Conservation (phyloP, 2,113 vertebrate species). For the Struthidea cinerea region DNA sequence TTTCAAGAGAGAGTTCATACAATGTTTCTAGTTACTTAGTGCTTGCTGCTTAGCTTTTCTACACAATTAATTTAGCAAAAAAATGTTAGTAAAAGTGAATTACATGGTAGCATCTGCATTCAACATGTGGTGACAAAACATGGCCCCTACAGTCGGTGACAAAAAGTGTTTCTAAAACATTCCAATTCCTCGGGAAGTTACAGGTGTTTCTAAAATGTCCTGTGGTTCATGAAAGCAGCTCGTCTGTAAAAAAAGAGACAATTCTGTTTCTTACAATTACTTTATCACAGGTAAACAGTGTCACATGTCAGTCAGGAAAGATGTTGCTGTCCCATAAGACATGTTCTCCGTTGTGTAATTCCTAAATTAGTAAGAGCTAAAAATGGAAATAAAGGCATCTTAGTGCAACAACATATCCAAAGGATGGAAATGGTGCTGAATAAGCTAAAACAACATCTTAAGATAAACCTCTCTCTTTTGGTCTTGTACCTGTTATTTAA, state of each 20-base stretch:
- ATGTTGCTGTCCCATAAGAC: background rate
- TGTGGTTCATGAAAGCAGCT: background rate
- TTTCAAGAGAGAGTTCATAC: background rate
- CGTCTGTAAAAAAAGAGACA: background rate
- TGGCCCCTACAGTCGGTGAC: background rate
- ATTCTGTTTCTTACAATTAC: background rate
- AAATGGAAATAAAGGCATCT: background rate
- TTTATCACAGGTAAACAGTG: background rate
- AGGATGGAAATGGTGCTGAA: background rate
- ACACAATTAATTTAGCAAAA: background rate
- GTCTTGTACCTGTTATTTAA: background rate
- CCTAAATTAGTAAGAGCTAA: background rate
- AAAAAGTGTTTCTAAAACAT: background rate
- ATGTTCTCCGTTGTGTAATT: background rate
- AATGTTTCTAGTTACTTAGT: background rate
- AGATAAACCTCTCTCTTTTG: background rate
- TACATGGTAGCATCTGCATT: background rate
- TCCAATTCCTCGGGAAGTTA: background rate
- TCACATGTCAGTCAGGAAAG: background rate
- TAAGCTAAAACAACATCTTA: background rate
- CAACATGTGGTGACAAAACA: background rate
- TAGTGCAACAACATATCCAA: background rate
- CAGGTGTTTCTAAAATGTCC: background rate
- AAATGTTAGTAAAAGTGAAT: background rate
- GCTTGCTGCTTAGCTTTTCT: background rate